Evolutionary conservation across 1,140 invertebrate genomes (phyloP), one percentile per base, ranked within the genome.

Genomic region (Nasonia giraulti): DNA sequence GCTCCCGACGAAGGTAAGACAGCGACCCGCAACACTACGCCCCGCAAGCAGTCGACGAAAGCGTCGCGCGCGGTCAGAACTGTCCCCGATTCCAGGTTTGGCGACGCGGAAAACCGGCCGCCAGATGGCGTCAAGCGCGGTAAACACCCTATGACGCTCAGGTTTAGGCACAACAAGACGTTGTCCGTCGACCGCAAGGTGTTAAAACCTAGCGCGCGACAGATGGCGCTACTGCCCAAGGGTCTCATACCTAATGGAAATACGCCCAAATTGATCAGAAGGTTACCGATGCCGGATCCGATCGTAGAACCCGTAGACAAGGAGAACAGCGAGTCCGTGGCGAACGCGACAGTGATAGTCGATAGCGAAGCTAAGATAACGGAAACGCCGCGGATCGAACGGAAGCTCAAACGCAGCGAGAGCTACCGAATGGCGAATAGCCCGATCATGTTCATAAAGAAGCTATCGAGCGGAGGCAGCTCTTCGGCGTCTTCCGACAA

Each of bases 361-460:
- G 71, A 73, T 7, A 68, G 68, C 66, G 74, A 77, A 8, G 8
- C 75, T 27, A 11, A 2, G 66, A 40, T 20, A 86, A 80, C 27
- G 88, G 86, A 66, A 84, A 27, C 31, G 2, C 44, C 82, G 23
- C 88, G 83, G 11, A 14, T 47, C 6, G 89, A 90, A 31, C 93
- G 91, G 50, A 95, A 95, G 90, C 93, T 97, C 40, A 97, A 97
- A 92, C 94, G 97, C 73, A 97, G 96, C 90, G 96, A 97, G 90
- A 97, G 97, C 92, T 98, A 98, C 90, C 95, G 97, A 85, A 94
- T 97, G 91, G 97, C 97, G 1, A 97, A 97, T 92, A 95, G 94
- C 73, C 95, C 95, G 2, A 93, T 95, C 84, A 93, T 95, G 92
- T 94, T 95, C 8, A 92, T 93, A 50, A 92, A 91, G 80, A 93